These are phyloP conservation scores for Calliphora vicina DNA, from an alignment of 1,140 invertebrate species.

Conservation along the genomic window DNA sequence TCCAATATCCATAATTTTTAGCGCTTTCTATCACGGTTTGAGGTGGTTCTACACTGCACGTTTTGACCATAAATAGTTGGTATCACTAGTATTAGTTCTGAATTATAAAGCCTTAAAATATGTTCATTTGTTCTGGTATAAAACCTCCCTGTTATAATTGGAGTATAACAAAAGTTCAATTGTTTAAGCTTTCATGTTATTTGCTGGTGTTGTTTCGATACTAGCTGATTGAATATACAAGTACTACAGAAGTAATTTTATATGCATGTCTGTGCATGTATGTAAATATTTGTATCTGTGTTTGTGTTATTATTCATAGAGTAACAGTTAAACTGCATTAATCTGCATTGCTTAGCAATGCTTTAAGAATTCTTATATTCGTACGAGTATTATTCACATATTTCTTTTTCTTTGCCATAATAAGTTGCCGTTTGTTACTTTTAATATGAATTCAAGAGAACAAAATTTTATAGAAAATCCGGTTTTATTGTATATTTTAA, in stretches of 20 bases:
- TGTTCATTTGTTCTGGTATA: not conserved
- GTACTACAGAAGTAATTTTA: not conserved
- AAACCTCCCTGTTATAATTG: not conserved
- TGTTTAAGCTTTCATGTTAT: slow-evolving; percentile 27
- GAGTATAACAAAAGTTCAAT: not conserved
- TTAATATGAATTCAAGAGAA: not conserved
- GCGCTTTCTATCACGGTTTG: too few relatives aligned
- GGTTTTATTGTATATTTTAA: slow-evolving; percentile 10
- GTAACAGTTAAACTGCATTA: slow-evolving; percentile 28
- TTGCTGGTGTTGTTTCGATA: not conserved
- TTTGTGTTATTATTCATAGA: slow-evolving; percentile 21
- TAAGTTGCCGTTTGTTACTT: not conserved
- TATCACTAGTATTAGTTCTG: too few relatives aligned
- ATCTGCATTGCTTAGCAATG: slow-evolving; percentile 33
- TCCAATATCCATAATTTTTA: too few relatives aligned
- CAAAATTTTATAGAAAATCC: slow-evolving; percentile 10
- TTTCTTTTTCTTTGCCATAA: not conserved
- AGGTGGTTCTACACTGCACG: too few relatives aligned
- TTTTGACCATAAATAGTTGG: too few relatives aligned
- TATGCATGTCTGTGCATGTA: not conserved
- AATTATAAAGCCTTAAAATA: too few relatives aligned
- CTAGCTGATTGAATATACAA: not conserved
- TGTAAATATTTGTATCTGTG: not conserved
- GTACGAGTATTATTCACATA: not conserved
- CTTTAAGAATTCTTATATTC: slow-evolving; percentile 17